Percentiles rank a stretch among this genome's conserved stretches.
These are phyloP conservation scores for Spilogale gracilis DNA, from an alignment of 2,113 vertebrate species.

Conservation along the genomic window DNA sequence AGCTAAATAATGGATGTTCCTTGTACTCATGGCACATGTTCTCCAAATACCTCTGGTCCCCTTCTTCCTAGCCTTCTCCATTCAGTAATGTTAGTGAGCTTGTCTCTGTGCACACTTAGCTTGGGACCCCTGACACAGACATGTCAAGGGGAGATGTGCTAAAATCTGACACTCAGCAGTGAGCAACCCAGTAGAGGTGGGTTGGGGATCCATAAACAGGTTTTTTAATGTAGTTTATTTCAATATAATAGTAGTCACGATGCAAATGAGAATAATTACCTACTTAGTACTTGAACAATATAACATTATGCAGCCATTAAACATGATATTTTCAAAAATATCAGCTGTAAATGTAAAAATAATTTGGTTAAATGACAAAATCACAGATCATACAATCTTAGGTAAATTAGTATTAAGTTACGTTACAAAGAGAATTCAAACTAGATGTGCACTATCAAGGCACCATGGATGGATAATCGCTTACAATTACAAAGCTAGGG, in stretches of 20 bases:
- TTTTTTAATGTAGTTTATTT: slow-evolving; percentile 34
- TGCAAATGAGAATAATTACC: slow-evolving; percentile 62
- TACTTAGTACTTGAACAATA: slow-evolving; percentile 62
- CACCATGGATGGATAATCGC: background rate
- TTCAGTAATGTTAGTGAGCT: background rate
- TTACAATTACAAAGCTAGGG: background rate
- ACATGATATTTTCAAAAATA: slow-evolving; percentile 34
- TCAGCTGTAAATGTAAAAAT: slow-evolving; percentile 63
- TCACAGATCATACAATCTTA: background rate
- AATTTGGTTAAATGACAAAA: slow-evolving; percentile 65
- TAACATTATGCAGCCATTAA: slow-evolving; percentile 65
- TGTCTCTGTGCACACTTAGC: background rate
- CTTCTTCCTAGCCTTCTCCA: background rate
- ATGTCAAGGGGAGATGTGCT: background rate
- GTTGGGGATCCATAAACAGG: background rate
- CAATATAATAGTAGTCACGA: background rate
- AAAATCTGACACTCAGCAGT: background rate
- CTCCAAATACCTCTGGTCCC: background rate
- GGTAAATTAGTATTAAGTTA: slow-evolving; percentile 47
- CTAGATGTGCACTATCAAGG: background rate
- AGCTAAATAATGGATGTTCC: background rate
- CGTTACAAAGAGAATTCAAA: slow-evolving; percentile 22
- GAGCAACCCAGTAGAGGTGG: background rate
- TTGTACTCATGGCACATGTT: background rate
- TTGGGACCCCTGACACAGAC: background rate